Evolutionary conservation across 2,113 vertebrate genomes (phyloP).

Genomic region (Cervus canadensis): DNA sequence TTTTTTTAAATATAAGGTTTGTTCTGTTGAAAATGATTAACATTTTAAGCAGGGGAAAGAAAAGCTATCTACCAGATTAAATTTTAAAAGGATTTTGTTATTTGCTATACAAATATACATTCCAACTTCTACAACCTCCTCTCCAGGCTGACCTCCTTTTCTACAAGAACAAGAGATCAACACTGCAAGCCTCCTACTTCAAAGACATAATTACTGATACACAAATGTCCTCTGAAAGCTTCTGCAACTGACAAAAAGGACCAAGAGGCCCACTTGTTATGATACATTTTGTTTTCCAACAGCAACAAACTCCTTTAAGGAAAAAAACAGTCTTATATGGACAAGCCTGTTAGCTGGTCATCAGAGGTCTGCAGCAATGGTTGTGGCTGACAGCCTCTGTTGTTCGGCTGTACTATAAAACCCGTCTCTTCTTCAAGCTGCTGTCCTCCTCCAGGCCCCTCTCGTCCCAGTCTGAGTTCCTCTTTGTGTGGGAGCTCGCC

Average conservation of each 20-base stretch:
- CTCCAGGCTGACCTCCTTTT: slow-evolving; percentile 1
- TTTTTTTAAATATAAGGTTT: slow-evolving; percentile 46
- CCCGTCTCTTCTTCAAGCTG: slow-evolving; percentile 71
- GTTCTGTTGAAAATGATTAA: slow-evolving; percentile 49
- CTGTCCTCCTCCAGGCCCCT: background rate
- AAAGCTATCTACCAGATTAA: slow-evolving; percentile 44
- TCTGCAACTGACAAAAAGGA: background rate
- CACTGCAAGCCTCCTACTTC: background rate
- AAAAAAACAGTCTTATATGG: background rate
- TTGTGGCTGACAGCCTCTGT: background rate
- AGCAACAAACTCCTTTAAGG: background rate
- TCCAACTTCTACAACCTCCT: slow-evolving; percentile 63
- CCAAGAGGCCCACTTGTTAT: background rate
- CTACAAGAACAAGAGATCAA: slow-evolving; percentile 1
- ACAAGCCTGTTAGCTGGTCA: background rate
- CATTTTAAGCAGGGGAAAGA: slow-evolving; percentile 62
- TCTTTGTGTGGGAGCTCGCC: background rate
- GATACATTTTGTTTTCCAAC: background rate
- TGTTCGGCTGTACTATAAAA: slow-evolving; percentile 36
- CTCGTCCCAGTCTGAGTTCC: background rate
- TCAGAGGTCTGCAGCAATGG: background rate
- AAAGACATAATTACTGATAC: background rate
- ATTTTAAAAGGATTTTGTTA: slow-evolving; percentile 70
- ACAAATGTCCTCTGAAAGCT: background rate
- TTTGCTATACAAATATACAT: slow-evolving; percentile 81